Base-by-base conservation (phyloP, 2,888 invertebrate genomes). In the Sialis fuliginosa region DNA sequence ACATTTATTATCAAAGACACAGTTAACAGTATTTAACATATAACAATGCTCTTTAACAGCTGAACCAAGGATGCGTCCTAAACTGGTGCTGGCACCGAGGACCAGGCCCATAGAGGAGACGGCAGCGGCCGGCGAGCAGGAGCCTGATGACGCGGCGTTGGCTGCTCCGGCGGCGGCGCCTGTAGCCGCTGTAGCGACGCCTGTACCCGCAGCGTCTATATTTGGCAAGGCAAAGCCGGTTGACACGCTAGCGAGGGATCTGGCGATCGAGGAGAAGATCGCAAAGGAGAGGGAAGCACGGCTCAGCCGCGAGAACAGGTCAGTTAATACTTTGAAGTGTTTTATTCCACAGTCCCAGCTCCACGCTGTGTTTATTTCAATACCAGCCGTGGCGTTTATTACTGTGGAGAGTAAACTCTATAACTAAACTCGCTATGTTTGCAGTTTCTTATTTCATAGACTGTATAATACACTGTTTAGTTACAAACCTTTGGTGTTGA, bases 141-240 rank as follows among this genome's bases (percentile, higher is more conserved):
- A 22, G 22, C 4, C 22, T 22, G 67, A 67, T 30, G 57, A 58
- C 4, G 44, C 47, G 45, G 48, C 49, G 32, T 49, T 6, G 45
- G 56, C 53, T 30, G 68, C 52, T 57, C 62, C 53, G 55, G 52
- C 54, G 42, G 52, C 57, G 30, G 50, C 52, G 33, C 52, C 54
- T 31, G 51, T 52, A 12, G 54, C 60, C 7, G 60, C 65, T 35
- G 22, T 22, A 22, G 62, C 71, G n/a, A 63, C 69, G 46, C 70
- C 74, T 7, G 71, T 70, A 45, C 67, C 79, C 2, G 71, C 80
- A 1, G 75, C 79, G 42, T 84, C 81, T 48, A 91, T 95, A 54
- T 95, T 95, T 62, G 95, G 95, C n/a, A 82, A 78, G 33, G 95
- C 95, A 12, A 90, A 86, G 62, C 95, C 95, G 0, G 95, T 96